phyloP scores from a whole-genome alignment of 1,140 invertebrate species.

The Pygmarrhopalites habei region DNA sequence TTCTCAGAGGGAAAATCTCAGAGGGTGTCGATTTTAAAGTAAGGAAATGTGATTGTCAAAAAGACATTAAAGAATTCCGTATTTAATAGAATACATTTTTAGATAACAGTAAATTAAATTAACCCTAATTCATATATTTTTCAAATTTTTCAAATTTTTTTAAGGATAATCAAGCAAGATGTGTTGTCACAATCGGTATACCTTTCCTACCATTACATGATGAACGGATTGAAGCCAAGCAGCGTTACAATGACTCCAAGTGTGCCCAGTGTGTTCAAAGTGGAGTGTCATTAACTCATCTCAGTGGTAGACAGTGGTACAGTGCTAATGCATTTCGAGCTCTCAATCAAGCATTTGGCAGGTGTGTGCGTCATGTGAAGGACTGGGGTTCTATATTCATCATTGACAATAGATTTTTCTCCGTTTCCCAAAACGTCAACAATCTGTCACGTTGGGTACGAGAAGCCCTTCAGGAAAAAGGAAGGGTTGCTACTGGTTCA shows the following conservation, averaged over 20 bases:
- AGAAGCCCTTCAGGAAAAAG: too few species aligned
- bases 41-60: too few species aligned
- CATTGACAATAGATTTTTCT: neutral
- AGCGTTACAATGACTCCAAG: slow-evolving; percentile 13
- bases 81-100: too few species aligned
- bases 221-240: slow-evolving; percentile 2
- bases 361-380: neutral
- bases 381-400: neutral
- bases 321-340: neutral
- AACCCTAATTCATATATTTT: too few species aligned
- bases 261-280: too few species aligned
- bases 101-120: too few species aligned
- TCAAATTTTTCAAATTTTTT: too few species aligned
- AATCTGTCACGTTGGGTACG: neutral
- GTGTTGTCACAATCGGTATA: slow-evolving; percentile 46
- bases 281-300: too few species aligned
- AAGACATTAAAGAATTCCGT: too few species aligned
- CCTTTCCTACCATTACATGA: slow-evolving; percentile 8
- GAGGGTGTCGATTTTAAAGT: neutral
- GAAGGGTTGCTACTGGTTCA: too few species aligned
- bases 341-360: neutral
- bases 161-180: slow-evolving; percentile 53
- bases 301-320: neutral
- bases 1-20: neutral
- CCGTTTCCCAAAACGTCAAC: neutral